A percentile compares a stretch with the other conserved stretches of the same genome.
Conservation (phyloP, 2,797 vertebrate genomes). For the Trematomus bernacchii region DNA sequence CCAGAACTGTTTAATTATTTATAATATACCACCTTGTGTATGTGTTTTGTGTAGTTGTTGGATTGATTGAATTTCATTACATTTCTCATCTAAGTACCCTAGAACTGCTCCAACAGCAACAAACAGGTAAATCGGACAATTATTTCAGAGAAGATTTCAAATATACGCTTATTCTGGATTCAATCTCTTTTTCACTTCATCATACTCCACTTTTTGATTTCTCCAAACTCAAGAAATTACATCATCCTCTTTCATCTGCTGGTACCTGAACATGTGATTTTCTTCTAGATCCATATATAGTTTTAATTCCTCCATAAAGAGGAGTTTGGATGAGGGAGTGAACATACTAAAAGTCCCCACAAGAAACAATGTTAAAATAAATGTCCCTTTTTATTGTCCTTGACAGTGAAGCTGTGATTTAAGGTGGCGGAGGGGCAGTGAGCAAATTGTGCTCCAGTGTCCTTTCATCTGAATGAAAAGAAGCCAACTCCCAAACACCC, state of each 20-base stretch:
- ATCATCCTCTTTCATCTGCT: neutral
- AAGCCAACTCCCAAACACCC: constrained; percentile 24
- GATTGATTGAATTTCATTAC: neutral
- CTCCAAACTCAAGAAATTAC: neutral
- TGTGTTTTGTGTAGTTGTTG: neutral
- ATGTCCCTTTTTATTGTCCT: no score
- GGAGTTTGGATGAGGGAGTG: neutral
- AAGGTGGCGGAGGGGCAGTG: neutral
- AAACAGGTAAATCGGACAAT: no score
- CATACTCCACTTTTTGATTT: neutral
- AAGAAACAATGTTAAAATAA: neutral
- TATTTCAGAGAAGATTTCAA: neutral
- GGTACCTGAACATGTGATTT: neutral
- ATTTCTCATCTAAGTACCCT: neutral
- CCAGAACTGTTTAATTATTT: neutral
- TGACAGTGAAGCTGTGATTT: neutral
- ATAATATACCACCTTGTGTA: neutral
- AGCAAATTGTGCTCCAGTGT: neutral
- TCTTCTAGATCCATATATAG: neutral
- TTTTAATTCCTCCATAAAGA: neutral
- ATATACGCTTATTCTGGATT: neutral
- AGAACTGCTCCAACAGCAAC: neutral
- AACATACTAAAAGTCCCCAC: neutral
- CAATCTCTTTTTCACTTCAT: neutral
- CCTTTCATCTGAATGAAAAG: constrained; percentile 16